phyloP scores from a whole-genome alignment of 2,888 invertebrate genomes.

The Heteropelma amictum region DNA sequence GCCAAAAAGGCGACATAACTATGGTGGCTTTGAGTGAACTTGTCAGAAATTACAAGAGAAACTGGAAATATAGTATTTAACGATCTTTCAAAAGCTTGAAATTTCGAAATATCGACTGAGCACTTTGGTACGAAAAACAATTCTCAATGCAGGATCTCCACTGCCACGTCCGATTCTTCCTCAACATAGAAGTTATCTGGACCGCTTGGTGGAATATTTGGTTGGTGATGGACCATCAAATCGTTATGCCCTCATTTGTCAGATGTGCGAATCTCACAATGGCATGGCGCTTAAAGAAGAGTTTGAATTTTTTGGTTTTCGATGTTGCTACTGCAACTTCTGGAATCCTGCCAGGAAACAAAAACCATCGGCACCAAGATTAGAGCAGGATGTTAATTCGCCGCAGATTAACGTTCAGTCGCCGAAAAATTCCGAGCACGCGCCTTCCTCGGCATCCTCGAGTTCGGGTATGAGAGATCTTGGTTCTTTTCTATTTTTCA shows the following conservation, averaged over 20 bases:
- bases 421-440: constrained; percentile 33
- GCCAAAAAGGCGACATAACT: no score
- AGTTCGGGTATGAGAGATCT: constrained; percentile 44
- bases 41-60: no score
- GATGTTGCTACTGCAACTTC: constrained; percentile 93
- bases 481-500: neutral
- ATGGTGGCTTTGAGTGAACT: no score
- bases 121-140: no score
- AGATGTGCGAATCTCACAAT: constrained; percentile 93
- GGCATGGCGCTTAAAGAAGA: constrained; percentile 90
- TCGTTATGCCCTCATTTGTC: constrained; percentile 96
- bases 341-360: constrained; percentile 94
- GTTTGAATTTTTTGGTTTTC: constrained; percentile 86
- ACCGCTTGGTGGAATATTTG: constrained; percentile 94
- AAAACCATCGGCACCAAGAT: constrained; percentile 87
- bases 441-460: constrained; percentile 46
- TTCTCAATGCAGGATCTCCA: constrained; percentile 70
- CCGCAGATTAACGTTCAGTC: constrained; percentile 33
- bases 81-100: no score
- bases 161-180: constrained; percentile 87
- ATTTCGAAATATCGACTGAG: no score
- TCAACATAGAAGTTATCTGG: constrained; percentile 87
- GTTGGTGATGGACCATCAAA: constrained; percentile 97
- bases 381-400: constrained; percentile 70
- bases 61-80: no score